These are phyloP conservation scores for Allygus modestus DNA, from an alignment of 2,888 invertebrate genomes.

Conservation along the genomic window DNA sequence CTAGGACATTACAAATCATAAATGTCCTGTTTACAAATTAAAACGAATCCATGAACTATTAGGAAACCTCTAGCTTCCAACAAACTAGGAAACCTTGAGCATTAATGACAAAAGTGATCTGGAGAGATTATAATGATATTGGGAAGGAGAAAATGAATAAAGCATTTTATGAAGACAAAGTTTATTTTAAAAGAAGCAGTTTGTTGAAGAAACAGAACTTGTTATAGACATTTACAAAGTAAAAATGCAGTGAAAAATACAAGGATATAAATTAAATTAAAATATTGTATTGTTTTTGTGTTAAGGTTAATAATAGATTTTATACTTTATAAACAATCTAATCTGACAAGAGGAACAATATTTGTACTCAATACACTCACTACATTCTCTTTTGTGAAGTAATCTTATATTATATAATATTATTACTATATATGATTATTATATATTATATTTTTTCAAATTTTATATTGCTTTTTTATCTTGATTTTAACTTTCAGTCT, in stretches of 20 bases:
- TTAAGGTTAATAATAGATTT: not conserved
- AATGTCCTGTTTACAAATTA: no score
- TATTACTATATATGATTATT: no score
- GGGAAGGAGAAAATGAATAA: not conserved
- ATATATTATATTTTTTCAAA: no score
- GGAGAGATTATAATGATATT: no score
- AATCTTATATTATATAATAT: no score
- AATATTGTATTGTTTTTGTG: not conserved
- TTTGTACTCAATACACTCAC: slow-evolving; percentile 11
- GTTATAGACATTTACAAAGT: not conserved
- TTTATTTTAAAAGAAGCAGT: slow-evolving; percentile 2
- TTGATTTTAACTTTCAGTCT: no score
- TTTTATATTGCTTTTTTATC: no score
- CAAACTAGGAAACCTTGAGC: not conserved
- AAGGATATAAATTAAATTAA: not conserved
- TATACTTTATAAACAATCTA: not conserved
- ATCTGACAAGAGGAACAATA: slow-evolving; percentile 1
- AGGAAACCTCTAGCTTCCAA: no score
- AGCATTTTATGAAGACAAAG: not conserved
- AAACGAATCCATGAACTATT: no score
- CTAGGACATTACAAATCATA: no score
- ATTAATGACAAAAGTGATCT: not conserved
- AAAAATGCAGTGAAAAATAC: not conserved
- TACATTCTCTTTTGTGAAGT: not conserved
- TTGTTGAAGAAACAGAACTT: not conserved